Evolutionary conservation across 2,888 invertebrate genomes (phyloP), one percentile per base, ranked within the genome.

Genomic region (Eristalis tenax): DNA sequence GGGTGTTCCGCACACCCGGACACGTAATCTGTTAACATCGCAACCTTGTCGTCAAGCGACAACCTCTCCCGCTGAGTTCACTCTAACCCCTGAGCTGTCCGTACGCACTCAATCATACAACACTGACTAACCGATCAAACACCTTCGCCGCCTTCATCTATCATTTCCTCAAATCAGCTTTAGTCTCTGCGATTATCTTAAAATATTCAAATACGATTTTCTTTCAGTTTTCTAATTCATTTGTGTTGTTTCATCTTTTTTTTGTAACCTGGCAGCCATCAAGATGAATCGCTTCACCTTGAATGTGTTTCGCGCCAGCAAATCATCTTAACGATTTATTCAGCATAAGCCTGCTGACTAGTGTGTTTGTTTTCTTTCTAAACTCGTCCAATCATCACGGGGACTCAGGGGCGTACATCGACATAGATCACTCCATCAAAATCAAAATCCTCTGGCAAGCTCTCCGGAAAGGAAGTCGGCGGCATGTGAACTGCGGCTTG

Each of bases 251-350:
- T 69, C 4, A 22, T 69, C 18, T 69, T 26, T 56, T 13, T 56
- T 69, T 56, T 57, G 35, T 63, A 59, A 15, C 66, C 38, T 63
- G 81, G 63, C 74, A 69, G 81, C 68, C 8, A 69, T 57, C 74
- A 69, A 74, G 69, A 81, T 81, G 81, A 81, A 81, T 81, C 74
- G 64, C 40, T 26, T 81, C 13, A 81, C 81, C 81, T 81, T 81
- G 81, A 69, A 64, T 38, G 56, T 23, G 13, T 69, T 69, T 66
- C 73, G 61, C 80, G 69, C 56, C 63, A 15, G 63, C 74, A 63
- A 57, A 81, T 74, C 68, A 75, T 75, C 57, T 69, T 66, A 10
- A 35, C 75, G 74, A 81, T 81, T 81, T 75, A 75, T 81, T 74
- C 43, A 13, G n/a, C n/a, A n/a, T n/a, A n/a, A 26, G 26, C 26